Percentiles rank a stretch among this genome's conserved stretches.
phyloP scores from a whole-genome alignment of 2,888 invertebrate genomes.

The Abrostola triplasia region DNA sequence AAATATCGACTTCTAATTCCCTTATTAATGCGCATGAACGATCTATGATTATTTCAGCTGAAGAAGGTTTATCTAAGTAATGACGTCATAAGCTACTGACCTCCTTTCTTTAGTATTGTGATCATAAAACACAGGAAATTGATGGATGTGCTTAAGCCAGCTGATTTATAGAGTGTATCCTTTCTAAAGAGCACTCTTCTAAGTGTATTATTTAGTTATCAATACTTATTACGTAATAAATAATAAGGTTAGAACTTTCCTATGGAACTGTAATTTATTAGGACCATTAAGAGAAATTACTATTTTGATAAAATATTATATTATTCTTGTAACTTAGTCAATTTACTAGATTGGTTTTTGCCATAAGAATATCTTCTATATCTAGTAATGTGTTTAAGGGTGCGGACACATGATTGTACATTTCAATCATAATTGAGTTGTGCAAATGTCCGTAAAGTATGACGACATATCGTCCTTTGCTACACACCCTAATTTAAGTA shows the following conservation, averaged over 20 bases:
- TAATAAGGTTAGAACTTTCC: not conserved
- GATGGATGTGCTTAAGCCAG: constrained; percentile 50
- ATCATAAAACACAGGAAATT: constrained; percentile 67
- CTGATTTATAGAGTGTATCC: constrained; percentile 48
- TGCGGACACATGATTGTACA: too few species aligned
- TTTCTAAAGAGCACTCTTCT: constrained; percentile 27
- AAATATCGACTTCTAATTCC: constrained; percentile 20
- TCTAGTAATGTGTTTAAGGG: too few species aligned
- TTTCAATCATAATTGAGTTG: too few species aligned
- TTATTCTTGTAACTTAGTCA: too few species aligned
- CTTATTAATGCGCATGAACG: constrained; percentile 16
- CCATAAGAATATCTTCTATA: too few species aligned
- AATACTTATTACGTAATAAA: constrained; percentile 9
- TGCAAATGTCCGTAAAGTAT: too few species aligned
- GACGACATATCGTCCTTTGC: too few species aligned
- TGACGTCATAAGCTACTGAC: constrained; percentile 63
- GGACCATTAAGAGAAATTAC: not conserved
- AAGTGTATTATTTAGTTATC: constrained; percentile 29
- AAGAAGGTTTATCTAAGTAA: constrained; percentile 41
- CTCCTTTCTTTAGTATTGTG: constrained; percentile 68
- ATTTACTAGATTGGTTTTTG: too few species aligned
- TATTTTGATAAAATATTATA: not conserved
- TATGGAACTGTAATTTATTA: not conserved
- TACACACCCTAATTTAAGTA: too few species aligned
- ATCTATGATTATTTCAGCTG: constrained; percentile 27